Percentiles rank a stretch among this genome's conserved stretches.
phyloP scores from a whole-genome alignment of 2,888 invertebrate genomes.

The Lymantria dispar region DNA sequence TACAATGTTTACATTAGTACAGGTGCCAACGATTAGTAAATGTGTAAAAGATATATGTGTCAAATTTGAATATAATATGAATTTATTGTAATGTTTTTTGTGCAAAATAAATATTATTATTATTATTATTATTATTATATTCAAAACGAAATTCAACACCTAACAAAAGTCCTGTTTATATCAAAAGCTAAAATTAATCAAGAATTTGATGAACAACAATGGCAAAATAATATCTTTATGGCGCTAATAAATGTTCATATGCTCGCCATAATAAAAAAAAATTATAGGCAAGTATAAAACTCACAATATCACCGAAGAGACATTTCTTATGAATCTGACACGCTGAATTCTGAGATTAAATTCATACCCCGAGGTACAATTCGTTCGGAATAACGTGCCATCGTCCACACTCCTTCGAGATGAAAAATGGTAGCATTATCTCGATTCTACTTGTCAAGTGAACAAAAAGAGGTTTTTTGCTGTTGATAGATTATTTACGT shows the following conservation, averaged over 20 bases:
- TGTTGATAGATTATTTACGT: conserved; percentile 35
- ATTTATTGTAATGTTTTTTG: too few species aligned
- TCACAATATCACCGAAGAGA: conserved; percentile 49
- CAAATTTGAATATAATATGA: too few species aligned
- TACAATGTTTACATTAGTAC: too few species aligned
- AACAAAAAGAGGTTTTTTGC: conserved; percentile 49
- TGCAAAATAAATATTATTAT: too few species aligned
- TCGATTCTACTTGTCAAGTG: conserved; percentile 68
- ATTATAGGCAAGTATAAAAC: conserved; percentile 45
- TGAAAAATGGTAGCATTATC: conserved; percentile 76
- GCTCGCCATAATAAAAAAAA: conserved; percentile 41
- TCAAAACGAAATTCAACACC: too few species aligned
- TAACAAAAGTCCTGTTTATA: too few species aligned
- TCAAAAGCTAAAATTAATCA: conserved; percentile 12
- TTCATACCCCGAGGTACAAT: conserved; percentile 77
- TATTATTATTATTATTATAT: too few species aligned
- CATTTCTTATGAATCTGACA: conserved; percentile 71
- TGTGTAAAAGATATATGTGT: too few species aligned
- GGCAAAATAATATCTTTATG: conserved; percentile 15
- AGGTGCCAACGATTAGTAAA: too few species aligned
- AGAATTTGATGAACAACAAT: neutral
- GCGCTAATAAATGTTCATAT: conserved; percentile 33
- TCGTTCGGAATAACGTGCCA: conserved; percentile 66
- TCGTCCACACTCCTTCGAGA: conserved; percentile 66
- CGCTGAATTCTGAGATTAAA: conserved; percentile 76